These are phyloP conservation scores for Sinotaia quadrata DNA, from an alignment of 2,888 invertebrate species.

Conservation along the genomic window DNA sequence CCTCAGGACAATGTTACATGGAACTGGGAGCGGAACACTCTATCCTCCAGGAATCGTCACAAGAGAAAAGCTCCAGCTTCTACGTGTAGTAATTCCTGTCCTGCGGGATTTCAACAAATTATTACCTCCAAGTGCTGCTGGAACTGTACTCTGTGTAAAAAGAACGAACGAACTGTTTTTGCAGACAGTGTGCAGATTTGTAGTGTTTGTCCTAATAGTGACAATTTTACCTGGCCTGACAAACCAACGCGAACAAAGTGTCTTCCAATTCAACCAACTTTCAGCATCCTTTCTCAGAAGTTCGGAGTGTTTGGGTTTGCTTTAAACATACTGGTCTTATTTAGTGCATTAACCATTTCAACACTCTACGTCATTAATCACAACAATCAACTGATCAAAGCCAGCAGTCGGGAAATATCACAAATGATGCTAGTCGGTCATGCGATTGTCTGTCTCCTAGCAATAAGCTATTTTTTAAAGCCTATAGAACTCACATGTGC, in stretches of 20 bases:
- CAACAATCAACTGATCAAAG: constrained; percentile 46
- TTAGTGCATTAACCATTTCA: background rate
- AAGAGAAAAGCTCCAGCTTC: constrained; percentile 4
- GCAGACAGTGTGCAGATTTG: background rate
- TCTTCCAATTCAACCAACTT: constrained; percentile 28
- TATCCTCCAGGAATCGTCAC: no score
- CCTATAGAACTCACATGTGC: constrained; percentile 42
- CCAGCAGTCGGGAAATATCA: constrained; percentile 47
- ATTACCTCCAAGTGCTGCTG: constrained; percentile 46
- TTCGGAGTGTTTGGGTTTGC: background rate
- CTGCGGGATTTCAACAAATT: constrained; percentile 35
- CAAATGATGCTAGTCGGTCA: constrained; percentile 20
- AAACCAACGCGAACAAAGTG: constrained; percentile 32
- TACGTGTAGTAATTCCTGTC: constrained; percentile 44
- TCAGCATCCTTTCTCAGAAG: background rate
- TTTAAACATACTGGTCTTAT: background rate
- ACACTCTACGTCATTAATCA: background rate
- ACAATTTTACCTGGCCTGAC: constrained; percentile 45
- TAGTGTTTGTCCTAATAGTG: constrained; percentile 30
- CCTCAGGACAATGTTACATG: no score
- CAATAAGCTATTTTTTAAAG: constrained; percentile 32
- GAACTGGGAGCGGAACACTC: no score
- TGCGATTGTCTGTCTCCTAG: constrained; percentile 16
- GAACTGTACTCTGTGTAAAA: constrained; percentile 44
- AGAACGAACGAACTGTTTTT: constrained; percentile 37